Conservation (phyloP, 1,140 invertebrate species). For the Drosophila athabasca region DNA sequence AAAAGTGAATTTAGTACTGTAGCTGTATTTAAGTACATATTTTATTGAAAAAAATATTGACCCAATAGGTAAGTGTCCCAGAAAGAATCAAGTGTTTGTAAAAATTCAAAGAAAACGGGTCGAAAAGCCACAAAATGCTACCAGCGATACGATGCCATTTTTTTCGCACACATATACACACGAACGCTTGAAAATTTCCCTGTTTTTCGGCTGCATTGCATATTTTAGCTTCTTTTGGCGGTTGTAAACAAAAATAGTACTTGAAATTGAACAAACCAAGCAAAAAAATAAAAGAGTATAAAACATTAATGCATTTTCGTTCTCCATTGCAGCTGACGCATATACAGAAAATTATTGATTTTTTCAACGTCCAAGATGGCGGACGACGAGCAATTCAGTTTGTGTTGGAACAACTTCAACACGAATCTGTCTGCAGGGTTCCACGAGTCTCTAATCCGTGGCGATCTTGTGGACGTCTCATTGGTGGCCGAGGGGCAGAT, state of each 20-base stretch:
- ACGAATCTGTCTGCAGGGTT: constrained; percentile 89
- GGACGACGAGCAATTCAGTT: constrained; percentile 90
- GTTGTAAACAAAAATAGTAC: constrained; percentile 55
- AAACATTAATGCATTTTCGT: constrained; percentile 24
- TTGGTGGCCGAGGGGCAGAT: constrained; percentile 91
- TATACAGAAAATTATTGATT: constrained; percentile 80
- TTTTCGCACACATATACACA: constrained; percentile 4
- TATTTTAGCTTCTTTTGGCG: constrained; percentile 36
- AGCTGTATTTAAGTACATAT: constrained; percentile 19
- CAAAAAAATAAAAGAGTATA: too few relatives aligned
- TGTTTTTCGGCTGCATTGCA: constrained; percentile 24
- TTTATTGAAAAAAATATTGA: constrained; percentile 35
- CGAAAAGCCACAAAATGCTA: neutral
- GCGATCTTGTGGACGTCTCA: constrained; percentile 92
- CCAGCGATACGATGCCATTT: neutral
- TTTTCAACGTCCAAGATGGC: constrained; percentile 85
- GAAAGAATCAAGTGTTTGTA: too few relatives aligned
- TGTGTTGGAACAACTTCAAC: constrained; percentile 92
- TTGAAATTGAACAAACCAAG: constrained; percentile 8
- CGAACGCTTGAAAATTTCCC: constrained; percentile 70
- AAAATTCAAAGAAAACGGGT: too few relatives aligned
- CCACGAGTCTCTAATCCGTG: constrained; percentile 89
- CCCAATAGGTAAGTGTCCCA: constrained; percentile 45
- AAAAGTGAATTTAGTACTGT: constrained; percentile 24
- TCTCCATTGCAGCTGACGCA: constrained; percentile 37